Evolutionary conservation across 1,140 invertebrate genomes (phyloP).

Genomic region (Archivesica marissinica): DNA sequence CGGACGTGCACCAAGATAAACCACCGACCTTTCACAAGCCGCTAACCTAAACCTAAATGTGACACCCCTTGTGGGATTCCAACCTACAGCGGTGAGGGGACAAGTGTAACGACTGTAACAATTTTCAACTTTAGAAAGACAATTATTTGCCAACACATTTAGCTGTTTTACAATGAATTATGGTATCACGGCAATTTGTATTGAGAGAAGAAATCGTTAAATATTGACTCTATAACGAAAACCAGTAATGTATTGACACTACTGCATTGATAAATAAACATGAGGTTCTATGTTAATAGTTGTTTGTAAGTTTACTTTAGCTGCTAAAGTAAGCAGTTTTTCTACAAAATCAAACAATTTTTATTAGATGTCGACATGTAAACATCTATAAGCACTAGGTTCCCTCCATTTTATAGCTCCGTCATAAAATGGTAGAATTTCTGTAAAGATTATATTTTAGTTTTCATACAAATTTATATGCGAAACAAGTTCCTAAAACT

Average conservation of each 20-base stretch:
- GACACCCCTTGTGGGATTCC: no score
- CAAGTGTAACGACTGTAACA: no score
- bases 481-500: no score
- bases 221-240: constrained; percentile 37
- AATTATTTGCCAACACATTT: not conserved
- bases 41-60: no score
- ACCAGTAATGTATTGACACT: constrained; percentile 6
- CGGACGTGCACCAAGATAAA: no score
- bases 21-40: no score
- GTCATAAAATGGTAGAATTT: not conserved
- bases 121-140: no score
- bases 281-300: constrained; percentile 1
- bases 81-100: no score
- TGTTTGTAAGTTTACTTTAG: not conserved
- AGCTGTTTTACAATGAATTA: not conserved
- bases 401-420: not conserved
- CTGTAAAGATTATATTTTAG: no score
- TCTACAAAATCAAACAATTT: constrained; percentile 25
- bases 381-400: not conserved
- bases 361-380: constrained; percentile 13
- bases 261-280: constrained; percentile 12
- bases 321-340: not conserved
- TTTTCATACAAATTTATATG: no score
- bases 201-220: constrained; percentile 9
- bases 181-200: not conserved